Percentiles rank a stretch among this genome's conserved stretches.
phyloP scores from a whole-genome alignment of 2,797 vertebrate genomes.

The Pseudochromis fuscus region DNA sequence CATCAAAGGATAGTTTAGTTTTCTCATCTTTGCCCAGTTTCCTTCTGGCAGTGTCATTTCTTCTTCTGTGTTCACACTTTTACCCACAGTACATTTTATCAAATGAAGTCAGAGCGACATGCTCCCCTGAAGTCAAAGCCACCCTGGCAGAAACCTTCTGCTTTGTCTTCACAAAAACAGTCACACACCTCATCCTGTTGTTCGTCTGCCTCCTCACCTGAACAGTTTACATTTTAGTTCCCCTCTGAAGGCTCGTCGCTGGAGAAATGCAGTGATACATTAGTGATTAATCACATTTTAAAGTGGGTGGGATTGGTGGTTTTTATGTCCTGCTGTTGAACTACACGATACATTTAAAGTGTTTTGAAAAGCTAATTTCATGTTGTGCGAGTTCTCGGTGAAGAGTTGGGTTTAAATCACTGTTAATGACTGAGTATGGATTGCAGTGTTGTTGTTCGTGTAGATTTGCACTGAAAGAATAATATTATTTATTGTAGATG shows the following conservation, averaged over 20 bases:
- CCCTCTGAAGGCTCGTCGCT: not conserved
- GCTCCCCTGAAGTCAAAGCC: conserved; percentile 23
- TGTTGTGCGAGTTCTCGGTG: not conserved
- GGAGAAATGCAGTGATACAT: not conserved
- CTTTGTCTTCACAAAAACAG: not conserved
- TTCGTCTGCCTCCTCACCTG: not conserved
- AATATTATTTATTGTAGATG: conserved; percentile 69
- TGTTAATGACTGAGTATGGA: not conserved
- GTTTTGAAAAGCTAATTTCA: too few species aligned
- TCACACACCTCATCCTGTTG: not conserved
- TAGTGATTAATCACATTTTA: conserved; percentile 17
- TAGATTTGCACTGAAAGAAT: conserved; percentile 65
- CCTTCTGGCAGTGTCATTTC: not conserved
- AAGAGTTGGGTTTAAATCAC: not conserved
- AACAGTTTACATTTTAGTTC: not conserved
- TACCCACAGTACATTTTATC: not conserved
- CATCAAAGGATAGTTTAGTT: not conserved
- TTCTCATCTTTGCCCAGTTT: not conserved
- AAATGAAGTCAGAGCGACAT: not conserved
- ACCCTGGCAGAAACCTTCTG: not conserved
- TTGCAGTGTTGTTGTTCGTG: conserved; percentile 22
- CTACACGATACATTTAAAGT: conserved; percentile 1
- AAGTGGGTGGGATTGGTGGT: not conserved
- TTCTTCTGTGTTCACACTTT: not conserved
- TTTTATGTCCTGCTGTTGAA: conserved; percentile 16